Conservation (phyloP, 2,888 invertebrate genomes). For the Theodoxus fluviatilis region DNA sequence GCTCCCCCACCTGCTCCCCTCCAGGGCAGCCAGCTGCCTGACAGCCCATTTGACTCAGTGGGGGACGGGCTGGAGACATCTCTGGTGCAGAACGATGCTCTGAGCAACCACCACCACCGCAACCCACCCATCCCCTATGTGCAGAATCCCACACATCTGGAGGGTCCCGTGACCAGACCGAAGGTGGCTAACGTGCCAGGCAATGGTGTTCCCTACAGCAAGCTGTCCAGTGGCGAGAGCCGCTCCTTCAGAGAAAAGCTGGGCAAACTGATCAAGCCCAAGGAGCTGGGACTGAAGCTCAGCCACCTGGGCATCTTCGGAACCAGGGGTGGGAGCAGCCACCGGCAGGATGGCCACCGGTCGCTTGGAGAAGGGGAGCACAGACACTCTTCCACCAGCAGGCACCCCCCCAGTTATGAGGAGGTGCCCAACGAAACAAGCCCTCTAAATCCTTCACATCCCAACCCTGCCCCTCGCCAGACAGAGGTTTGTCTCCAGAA, state of each 20-base stretch:
- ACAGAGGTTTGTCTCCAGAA: constrained; percentile 55
- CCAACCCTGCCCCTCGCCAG: constrained; percentile 25
- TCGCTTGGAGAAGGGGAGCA: constrained; percentile 13
- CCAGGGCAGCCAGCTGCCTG: constrained; percentile 27
- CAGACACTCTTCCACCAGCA: background rate
- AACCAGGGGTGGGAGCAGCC: constrained; percentile 21
- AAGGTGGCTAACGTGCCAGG: constrained; percentile 64
- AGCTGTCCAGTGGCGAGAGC: constrained; percentile 23
- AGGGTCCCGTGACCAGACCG: constrained; percentile 45
- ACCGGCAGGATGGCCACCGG: background rate
- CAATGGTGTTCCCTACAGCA: constrained; percentile 40
- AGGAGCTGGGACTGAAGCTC: constrained; percentile 44
- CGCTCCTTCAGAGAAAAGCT: constrained; percentile 33
- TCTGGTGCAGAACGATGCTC: constrained; percentile 68
- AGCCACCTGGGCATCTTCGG: constrained; percentile 38
- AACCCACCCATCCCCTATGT: constrained; percentile 74
- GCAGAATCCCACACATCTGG: constrained; percentile 75
- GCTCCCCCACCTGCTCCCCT: constrained; percentile 25
- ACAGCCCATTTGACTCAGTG: constrained; percentile 54
- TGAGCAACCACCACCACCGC: constrained; percentile 48
- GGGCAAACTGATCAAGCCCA: constrained; percentile 44
- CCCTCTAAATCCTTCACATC: constrained; percentile 16
- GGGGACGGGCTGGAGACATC: constrained; percentile 61
- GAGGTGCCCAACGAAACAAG: no score
- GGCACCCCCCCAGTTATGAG: no score